Conservation (phyloP, 2,113 vertebrate genomes). For the Chloropsis cyanopogon region DNA sequence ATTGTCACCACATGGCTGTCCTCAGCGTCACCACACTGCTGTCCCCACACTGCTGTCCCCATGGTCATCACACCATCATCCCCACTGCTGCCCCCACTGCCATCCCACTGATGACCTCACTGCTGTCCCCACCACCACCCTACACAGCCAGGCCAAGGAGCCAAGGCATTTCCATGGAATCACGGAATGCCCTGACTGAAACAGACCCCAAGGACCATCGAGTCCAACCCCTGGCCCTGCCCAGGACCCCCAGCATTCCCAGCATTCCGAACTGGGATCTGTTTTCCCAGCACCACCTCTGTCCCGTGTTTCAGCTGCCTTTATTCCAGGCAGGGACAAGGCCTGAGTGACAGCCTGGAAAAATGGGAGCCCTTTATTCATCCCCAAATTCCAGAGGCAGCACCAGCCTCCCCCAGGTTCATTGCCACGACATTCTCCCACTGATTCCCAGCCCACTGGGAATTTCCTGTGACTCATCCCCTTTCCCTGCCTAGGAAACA, state of each 20-base stretch:
- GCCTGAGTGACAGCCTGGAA: background rate
- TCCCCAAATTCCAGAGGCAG: background rate
- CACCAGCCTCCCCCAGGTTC: background rate
- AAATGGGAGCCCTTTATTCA: background rate
- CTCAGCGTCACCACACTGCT: fast-evolving
- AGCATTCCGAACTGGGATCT: background rate
- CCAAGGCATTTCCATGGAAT: background rate
- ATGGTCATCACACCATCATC: no score
- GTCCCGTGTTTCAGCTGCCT: background rate
- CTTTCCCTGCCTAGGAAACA: background rate
- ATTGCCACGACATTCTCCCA: background rate
- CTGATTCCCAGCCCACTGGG: background rate
- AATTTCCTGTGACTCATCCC: background rate
- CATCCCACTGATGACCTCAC: background rate
- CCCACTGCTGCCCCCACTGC: background rate
- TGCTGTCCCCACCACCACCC: background rate
- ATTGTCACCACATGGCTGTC: no score
- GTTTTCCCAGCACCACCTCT: background rate
- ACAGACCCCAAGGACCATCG: background rate
- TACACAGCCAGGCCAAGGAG: background rate
- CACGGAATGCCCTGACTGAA: background rate
- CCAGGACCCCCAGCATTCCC: background rate
- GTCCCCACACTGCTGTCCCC: no score
- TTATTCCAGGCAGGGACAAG: background rate
- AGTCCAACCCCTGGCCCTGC: background rate